Conservation (phyloP, 2,797 vertebrate species). For the Masticophis lateralis region DNA sequence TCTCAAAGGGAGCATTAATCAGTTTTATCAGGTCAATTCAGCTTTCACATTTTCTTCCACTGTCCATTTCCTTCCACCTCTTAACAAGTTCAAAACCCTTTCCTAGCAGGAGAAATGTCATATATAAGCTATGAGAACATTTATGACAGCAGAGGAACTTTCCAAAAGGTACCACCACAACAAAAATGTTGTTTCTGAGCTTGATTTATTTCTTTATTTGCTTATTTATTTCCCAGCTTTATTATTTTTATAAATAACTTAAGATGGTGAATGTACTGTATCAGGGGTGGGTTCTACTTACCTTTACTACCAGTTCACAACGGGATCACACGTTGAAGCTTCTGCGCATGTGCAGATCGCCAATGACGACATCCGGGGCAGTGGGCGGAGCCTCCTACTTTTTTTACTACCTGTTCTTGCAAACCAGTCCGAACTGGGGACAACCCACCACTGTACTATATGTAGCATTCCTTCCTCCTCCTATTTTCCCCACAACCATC, state of each 20-base stretch:
- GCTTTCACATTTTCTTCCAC: background rate
- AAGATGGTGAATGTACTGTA: too few species aligned
- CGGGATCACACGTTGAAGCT: too few species aligned
- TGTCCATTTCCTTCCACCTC: background rate
- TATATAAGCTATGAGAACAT: background rate
- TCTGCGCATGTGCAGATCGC: too few species aligned
- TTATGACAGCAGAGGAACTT: background rate
- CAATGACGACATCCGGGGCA: too few species aligned
- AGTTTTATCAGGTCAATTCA: background rate
- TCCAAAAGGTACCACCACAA: background rate
- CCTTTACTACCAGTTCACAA: too few species aligned
- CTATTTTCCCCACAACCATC: background rate
- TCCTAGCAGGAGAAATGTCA: background rate
- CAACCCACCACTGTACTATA: background rate
- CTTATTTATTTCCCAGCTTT: too few species aligned
- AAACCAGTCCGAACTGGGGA: too few species aligned
- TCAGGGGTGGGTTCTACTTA: too few species aligned
- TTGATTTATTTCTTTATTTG: too few species aligned
- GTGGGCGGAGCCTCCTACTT: too few species aligned
- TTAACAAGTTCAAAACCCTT: background rate
- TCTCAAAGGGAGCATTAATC: background rate
- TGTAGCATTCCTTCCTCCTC: background rate
- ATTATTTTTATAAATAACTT: too few species aligned
- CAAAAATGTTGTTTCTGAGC: background rate
- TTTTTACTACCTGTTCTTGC: too few species aligned